phyloP scores from a whole-genome alignment of 2,888 invertebrate species.

The Cataglyphis cursor region DNA sequence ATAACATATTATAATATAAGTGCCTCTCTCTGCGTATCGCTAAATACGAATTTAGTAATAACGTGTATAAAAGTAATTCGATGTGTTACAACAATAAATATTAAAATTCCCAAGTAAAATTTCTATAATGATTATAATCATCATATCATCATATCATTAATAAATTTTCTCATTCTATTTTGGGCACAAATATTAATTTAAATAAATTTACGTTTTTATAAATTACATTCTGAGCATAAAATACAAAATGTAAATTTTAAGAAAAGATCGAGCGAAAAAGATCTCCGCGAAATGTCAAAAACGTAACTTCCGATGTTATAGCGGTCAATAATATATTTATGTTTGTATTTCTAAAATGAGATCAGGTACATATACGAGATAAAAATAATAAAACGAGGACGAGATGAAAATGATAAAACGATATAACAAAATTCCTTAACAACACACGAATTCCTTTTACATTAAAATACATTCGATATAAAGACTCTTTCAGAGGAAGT shows the following conservation, averaged over 20 bases:
- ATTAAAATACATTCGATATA: background rate
- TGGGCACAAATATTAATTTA: background rate
- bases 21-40: background rate
- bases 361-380: background rate
- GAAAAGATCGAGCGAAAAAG: background rate
- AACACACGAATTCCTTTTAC: background rate
- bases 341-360: background rate
- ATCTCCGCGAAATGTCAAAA: background rate
- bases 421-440: background rate
- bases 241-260: background rate
- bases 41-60: slow-evolving; percentile 29
- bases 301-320: background rate
- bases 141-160: no score
- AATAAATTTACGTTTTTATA: background rate
- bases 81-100: background rate
- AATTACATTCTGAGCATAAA: background rate
- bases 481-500: slow-evolving; percentile 1
- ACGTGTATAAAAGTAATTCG: background rate
- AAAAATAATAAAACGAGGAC: background rate
- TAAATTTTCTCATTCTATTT: background rate
- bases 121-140: background rate
- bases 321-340: background rate
- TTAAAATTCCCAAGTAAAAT: background rate
- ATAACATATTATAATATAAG: slow-evolving; percentile 21
- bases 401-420: background rate